Evolutionary conservation across 2,888 invertebrate genomes (phyloP).

Genomic region (Crossocerus cetratus): DNA sequence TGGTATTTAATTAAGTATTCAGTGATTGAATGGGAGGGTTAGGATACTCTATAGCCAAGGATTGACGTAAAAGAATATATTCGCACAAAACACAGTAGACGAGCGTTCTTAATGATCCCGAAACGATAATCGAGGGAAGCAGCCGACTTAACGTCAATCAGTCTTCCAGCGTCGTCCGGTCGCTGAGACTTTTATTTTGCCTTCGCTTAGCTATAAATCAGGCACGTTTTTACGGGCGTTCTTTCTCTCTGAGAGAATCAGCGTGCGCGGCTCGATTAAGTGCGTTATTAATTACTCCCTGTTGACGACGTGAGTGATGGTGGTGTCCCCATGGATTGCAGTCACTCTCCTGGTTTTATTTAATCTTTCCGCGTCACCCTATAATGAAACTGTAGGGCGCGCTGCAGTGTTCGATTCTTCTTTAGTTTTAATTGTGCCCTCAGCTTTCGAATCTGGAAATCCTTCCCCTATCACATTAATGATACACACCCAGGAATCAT

Average conservation of each 20-base stretch:
- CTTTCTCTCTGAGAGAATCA: constrained; percentile 55
- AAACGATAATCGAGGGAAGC: constrained; percentile 67
- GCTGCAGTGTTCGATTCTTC: constrained; percentile 9
- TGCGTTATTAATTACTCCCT: constrained; percentile 72
- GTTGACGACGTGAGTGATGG: constrained; percentile 61
- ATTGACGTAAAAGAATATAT: constrained; percentile 49
- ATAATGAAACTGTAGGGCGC: constrained; percentile 6
- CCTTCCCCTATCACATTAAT: too few species aligned
- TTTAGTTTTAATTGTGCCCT: constrained; percentile 25
- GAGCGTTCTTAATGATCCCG: constrained; percentile 63
- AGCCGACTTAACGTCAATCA: constrained; percentile 68
- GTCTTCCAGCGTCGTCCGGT: constrained; percentile 51
- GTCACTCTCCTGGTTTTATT: too few species aligned
- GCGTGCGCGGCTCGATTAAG: constrained; percentile 69
- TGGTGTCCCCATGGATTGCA: constrained; percentile 46
- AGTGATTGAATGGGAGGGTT: constrained; percentile 52
- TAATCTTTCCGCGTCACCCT: constrained; percentile 18
- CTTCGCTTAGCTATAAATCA: constrained; percentile 68
- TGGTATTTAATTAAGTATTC: constrained; percentile 47
- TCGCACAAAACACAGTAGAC: constrained; percentile 29
- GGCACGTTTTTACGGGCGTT: constrained; percentile 62
- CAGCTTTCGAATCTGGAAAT: too few species aligned
- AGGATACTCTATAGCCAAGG: constrained; percentile 35
- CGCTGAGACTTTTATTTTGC: constrained; percentile 49
- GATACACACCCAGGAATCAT: too few species aligned